Conservation (phyloP, 2,113 vertebrate genomes). For the Onychostoma macrolepis region DNA sequence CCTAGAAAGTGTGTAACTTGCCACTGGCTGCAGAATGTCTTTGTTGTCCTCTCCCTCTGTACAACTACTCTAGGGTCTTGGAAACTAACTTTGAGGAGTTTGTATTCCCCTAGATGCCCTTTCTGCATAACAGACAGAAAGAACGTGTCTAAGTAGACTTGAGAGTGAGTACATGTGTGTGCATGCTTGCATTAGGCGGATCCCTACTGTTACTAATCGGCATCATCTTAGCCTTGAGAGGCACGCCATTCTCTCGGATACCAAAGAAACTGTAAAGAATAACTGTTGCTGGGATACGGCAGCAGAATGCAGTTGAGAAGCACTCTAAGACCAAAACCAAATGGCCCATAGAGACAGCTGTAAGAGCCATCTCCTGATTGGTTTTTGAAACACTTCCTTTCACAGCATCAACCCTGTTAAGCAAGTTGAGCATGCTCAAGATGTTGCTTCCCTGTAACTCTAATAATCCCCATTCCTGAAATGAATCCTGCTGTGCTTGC, state of each 20-base stretch:
- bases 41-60: conserved; percentile 1
- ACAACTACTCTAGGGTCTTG: conserved; percentile 1
- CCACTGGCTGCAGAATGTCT: not conserved
- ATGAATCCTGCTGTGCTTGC: conserved; percentile 62
- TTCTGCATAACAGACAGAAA: conserved; percentile 44
- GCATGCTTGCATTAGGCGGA: conserved; percentile 31
- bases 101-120: conserved; percentile 29
- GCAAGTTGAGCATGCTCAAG: conserved; percentile 58
- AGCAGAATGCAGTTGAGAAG: conserved; percentile 66
- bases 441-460: conserved; percentile 59
- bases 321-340: conserved; percentile 60
- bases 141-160: conserved; percentile 42
- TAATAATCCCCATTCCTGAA: conserved; percentile 52
- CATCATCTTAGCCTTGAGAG: conserved; percentile 53
- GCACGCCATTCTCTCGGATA: conserved; percentile 56
- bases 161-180: conserved; percentile 37
- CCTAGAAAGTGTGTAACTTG: not conserved
- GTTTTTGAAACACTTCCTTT: conserved; percentile 64
- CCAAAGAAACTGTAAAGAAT: conserved; percentile 66
- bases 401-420: conserved; percentile 68
- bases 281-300: conserved; percentile 62
- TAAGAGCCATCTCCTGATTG: conserved; percentile 68
- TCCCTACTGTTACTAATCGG: conserved; percentile 58
- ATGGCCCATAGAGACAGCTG: conserved; percentile 68
- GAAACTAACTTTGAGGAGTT: conserved; percentile 10